A percentile compares a stretch with the other conserved stretches of the same genome.
Conservation (phyloP, 2,113 vertebrate genomes). For the Rana temporaria region DNA sequence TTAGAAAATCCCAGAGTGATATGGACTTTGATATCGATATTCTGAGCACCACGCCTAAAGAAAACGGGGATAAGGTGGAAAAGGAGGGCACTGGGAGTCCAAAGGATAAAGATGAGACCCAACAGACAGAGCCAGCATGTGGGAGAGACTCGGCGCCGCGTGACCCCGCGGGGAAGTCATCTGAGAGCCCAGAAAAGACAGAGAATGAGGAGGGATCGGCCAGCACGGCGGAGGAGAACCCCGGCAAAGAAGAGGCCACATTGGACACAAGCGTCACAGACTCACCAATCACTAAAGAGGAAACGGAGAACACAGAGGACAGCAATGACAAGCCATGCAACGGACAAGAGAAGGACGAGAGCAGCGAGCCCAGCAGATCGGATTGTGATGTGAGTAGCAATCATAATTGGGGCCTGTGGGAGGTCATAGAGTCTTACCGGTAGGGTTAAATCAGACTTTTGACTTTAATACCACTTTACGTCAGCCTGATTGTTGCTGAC, state of each 20-base stretch:
- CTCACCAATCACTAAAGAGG: constrained; percentile 36
- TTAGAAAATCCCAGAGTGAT: constrained; percentile 76
- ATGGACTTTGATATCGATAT: constrained; percentile 64
- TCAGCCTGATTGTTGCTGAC: no score
- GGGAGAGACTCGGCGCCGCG: constrained; percentile 34
- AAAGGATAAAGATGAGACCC: constrained; percentile 6
- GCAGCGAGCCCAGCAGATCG: background rate
- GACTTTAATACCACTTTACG: no score
- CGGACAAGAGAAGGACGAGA: constrained; percentile 3
- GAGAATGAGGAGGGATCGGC: background rate
- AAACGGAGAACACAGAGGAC: constrained; percentile 44
- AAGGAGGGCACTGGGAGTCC: constrained; percentile 61
- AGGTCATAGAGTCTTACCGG: no score
- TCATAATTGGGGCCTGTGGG: no score
- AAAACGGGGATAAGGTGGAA: constrained; percentile 74
- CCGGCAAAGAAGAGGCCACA: background rate
- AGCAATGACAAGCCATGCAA: constrained; percentile 40
- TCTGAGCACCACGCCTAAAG: constrained; percentile 61
- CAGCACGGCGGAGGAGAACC: background rate
- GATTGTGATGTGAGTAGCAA: constrained; percentile 60
- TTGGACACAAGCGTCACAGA: constrained; percentile 28
- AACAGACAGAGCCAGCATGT: background rate
- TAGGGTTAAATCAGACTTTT: no score
- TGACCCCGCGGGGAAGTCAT: background rate
- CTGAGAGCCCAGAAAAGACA: background rate